phyloP scores from a whole-genome alignment of 2,797 vertebrate genomes.

The Periophthalmus magnuspinnatus region DNA sequence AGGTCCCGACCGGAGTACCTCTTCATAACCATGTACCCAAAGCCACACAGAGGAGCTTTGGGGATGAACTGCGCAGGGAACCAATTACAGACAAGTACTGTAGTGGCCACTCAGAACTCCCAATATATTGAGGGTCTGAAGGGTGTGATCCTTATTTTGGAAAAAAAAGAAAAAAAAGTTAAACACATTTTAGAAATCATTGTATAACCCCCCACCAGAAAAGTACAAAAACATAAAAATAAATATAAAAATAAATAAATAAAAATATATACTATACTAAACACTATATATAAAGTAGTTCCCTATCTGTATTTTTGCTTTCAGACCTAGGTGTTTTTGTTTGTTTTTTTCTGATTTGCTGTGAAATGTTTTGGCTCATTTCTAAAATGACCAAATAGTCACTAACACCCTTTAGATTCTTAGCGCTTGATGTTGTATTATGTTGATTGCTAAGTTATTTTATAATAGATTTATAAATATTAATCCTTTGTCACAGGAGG shows the following conservation, averaged over 20 bases:
- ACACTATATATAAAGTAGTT: too few species aligned
- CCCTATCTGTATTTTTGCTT: not conserved
- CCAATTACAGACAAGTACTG: slow-evolving; percentile 71
- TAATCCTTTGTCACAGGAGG: slow-evolving; percentile 49
- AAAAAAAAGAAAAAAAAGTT: too few species aligned
- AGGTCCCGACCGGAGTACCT: slow-evolving; percentile 47
- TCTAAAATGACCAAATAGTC: not conserved
- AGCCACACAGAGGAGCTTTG: slow-evolving; percentile 57
- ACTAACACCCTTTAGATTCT: not conserved
- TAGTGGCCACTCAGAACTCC: not conserved
- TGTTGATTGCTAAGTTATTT: not conserved
- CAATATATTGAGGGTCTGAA: not conserved
- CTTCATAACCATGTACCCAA: slow-evolving; percentile 61
- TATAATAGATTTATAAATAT: not conserved
- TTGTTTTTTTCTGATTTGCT: too few species aligned
- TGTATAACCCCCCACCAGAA: too few species aligned
- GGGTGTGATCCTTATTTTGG: too few species aligned
- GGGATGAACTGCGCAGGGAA: slow-evolving; percentile 73
- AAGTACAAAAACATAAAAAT: too few species aligned
- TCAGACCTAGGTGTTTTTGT: too few species aligned
- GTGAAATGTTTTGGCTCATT: not conserved
- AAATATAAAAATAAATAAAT: too few species aligned
- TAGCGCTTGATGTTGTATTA: not conserved
- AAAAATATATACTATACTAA: too few species aligned
- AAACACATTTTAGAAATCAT: too few species aligned